Conservation (phyloP, 2,113 vertebrate genomes). For the Apteryx owenii region DNA sequence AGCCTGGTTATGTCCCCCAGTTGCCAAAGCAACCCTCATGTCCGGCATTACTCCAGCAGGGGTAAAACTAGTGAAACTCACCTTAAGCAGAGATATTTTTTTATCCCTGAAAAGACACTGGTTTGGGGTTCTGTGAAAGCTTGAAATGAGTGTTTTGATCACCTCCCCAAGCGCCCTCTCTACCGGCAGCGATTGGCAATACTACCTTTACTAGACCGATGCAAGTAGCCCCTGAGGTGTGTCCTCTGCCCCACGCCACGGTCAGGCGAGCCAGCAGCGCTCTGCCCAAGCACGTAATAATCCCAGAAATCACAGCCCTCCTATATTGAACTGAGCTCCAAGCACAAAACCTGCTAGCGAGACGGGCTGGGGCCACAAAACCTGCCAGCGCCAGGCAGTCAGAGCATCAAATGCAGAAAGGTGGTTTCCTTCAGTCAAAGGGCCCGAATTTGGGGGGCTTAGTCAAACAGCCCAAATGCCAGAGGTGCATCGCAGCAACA, state of each 20-base stretch:
- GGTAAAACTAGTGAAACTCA: neutral
- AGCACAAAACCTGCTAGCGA: neutral
- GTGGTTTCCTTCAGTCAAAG: neutral
- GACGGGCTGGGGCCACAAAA: neutral
- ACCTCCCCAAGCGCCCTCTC: neutral
- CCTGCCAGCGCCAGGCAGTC: neutral
- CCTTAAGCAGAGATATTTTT: neutral
- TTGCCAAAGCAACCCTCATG: neutral
- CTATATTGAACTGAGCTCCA: neutral
- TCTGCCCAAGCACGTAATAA: neutral
- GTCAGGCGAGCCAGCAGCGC: neutral
- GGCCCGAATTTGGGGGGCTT: neutral
- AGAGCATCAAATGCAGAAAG: neutral
- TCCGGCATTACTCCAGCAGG: neutral
- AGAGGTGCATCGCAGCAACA: neutral
- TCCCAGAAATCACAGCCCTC: neutral
- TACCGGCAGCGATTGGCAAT: neutral
- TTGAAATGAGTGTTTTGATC: neutral
- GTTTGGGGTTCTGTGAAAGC: neutral
- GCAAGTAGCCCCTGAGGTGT: neutral
- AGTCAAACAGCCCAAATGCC: neutral
- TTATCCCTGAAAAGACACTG: neutral
- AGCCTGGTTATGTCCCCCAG: neutral
- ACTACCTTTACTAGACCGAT: neutral
- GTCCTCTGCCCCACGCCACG: no score